Base-by-base conservation (phyloP, 2,797 vertebrate species). In the Eulemur coronatus region DNA sequence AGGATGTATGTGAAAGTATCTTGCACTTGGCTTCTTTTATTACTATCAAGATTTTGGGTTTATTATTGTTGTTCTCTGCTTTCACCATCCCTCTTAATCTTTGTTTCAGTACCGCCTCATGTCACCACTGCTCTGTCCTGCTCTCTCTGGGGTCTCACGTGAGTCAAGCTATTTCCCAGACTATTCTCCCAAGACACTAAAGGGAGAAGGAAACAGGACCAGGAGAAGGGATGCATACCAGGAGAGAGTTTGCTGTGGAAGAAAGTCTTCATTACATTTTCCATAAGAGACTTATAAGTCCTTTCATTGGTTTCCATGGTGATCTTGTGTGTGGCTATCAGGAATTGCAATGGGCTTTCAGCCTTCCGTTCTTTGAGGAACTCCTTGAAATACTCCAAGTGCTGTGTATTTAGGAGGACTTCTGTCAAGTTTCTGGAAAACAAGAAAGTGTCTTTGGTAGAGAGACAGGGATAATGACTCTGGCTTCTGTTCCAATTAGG, bases 331-430 rank as follows among this genome's bases (percentile, higher is more conserved):
- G 98, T 38, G 0, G 97, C 92, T 7, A 98, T 3, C 87, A 98
- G 97, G 96, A 99, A 98, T 10, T 9, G 15, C 79, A 98, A 26
- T 0, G 98, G 96, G 26, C 15, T 43, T 0, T 98, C 98, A 1
- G 98, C 79, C 0, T 95, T 90, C 26, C 73, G 95, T 38, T 97
- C 88, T 73, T 14, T 73, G 4, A 98, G 98, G 93, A 98, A 98
- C 24, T 98, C 97, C 78, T 0, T 91, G 95, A 98, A 98, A 94
- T 75, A 98, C 3, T 98, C 97, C 73, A 98, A 73, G 59, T 98
- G 98, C 2, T 59, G 61, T 13, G 95, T 15, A 73, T 93, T 98
- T 57, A 97, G 80, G 35, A 98, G 61, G 20, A 98, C 61, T 57
- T 98, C 98, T 12, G 93, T 2, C 2, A 98, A 67, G 89, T 88